Conservation (phyloP, 2,888 invertebrate genomes). For the Drosophila mayaguana region DNA sequence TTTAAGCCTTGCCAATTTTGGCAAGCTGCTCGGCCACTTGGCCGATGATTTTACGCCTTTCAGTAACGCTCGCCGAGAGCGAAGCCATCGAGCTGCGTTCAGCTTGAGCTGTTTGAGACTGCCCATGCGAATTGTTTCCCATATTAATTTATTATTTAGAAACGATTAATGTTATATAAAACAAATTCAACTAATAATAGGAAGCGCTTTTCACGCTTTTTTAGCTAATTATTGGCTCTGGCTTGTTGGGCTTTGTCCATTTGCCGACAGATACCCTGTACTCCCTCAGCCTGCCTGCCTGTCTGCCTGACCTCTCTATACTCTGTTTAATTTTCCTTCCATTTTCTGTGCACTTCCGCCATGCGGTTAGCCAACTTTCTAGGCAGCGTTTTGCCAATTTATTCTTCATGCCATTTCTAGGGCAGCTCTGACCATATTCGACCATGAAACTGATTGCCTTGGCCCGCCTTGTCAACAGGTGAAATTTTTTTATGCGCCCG, state of each 20-base stretch:
- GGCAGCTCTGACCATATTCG: conserved; percentile 63
- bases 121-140: conserved; percentile 74
- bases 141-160: conserved; percentile 79
- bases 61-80: conserved; percentile 48
- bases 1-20: conserved; percentile 81
- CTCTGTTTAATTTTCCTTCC: not conserved
- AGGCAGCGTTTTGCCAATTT: conserved; percentile 28
- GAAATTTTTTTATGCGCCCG: conserved; percentile 65
- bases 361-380: conserved; percentile 59
- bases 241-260: conserved; percentile 45
- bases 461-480: conserved; percentile 66
- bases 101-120: conserved; percentile 31
- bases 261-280: conserved; percentile 41
- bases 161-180: conserved; percentile 78
- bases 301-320: conserved; percentile 10
- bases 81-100: not conserved
- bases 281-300: conserved; percentile 19
- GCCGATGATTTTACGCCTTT: conserved; percentile 67
- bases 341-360: conserved; percentile 55
- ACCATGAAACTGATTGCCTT: conserved; percentile 60
- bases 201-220: conserved; percentile 75
- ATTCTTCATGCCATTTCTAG: conserved; percentile 48
- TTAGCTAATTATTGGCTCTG: conserved; percentile 67
- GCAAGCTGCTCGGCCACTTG: conserved; percentile 76
- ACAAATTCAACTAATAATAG: conserved; percentile 76